Base-by-base conservation (phyloP, 2,888 invertebrate genomes). In the Drosophila incognita region DNA sequence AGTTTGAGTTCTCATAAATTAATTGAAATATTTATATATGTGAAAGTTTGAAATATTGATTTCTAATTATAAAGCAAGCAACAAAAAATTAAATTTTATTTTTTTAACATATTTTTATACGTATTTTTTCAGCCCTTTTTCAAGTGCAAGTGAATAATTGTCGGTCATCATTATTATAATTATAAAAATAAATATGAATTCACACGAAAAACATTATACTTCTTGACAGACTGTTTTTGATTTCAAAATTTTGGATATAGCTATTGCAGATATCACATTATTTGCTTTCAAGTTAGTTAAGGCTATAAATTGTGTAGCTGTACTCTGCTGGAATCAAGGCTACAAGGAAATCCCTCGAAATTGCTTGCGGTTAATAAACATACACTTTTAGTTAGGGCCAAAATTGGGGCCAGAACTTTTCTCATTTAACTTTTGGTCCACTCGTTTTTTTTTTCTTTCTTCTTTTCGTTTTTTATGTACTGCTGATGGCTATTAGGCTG, bases 351-450 rank as follows among this genome's bases (percentile, higher is more conserved):
- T 60, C 35, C 60, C 67, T 63, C 24, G 46, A 71, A 77, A 85
- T 85, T 53, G 68, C 74, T 80, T 69, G 72, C 71, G 83, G 77
- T 73, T 75, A 85, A 87, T 87, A 87, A 89, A 85, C 71, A 69
- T 76, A 58, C 73, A 77, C 71, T 86, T 78, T 81, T 75, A 73
- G 79, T 74, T 79, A 74, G 59, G 71, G 68, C 64, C 59, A 46
- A 21, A 74, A 71, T 68, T 33, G 48, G 21, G 59, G 64, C 10
- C 52, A 53, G 70, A 87, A 87, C 77, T 89, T 90, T 89, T 90
- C 77, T 87, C 82, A 87, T 89, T 90, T 89, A 89, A 89, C 85
- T 87, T 89, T 80, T 71, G 59, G 51, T 58, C 51, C 40, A 46
- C 21, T 46, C 38, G 51, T 51, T 69, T 56, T 49, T 53, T 24